These are phyloP conservation scores for Rotaria macrura DNA, from an alignment of 2,888 invertebrate genomes.

Conservation along the genomic window DNA sequence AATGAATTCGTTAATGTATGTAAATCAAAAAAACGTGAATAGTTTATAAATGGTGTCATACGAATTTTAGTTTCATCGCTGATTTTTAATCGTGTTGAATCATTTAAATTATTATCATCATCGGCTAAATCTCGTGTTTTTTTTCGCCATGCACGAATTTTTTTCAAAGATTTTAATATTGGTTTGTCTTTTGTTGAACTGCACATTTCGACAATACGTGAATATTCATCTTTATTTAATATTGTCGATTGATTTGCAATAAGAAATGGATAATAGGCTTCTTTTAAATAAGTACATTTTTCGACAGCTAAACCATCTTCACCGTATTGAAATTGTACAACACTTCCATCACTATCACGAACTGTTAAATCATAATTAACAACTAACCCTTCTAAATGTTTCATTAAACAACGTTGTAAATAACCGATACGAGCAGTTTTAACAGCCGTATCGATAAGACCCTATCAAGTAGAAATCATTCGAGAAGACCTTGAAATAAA, in stretches of 20 bases:
- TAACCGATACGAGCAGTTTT: slow-evolving; percentile 98
- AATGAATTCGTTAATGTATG: slow-evolving; percentile 16
- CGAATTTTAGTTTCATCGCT: slow-evolving; percentile 16
- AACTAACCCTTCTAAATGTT: slow-evolving; percentile 87
- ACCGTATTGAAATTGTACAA: slow-evolving; percentile 67
- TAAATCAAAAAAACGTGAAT: slow-evolving; percentile 22
- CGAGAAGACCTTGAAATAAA: too few relatives aligned
- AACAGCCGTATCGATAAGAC: slow-evolving; percentile 96
- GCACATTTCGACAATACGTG: slow-evolving; percentile 22
- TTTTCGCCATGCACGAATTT: slow-evolving; percentile 16
- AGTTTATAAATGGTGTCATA: slow-evolving; percentile 31
- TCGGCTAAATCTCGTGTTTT: background rate
- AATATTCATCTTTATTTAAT: slow-evolving; percentile 20
- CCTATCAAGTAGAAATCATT: slow-evolving; percentile 52
- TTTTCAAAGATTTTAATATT: slow-evolving; percentile 30
- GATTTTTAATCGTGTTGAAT: background rate
- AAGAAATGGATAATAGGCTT: slow-evolving; percentile 67
- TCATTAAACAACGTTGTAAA: slow-evolving; percentile 86
- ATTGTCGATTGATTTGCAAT: slow-evolving; percentile 58
- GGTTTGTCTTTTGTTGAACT: slow-evolving; percentile 23
- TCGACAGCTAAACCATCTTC: slow-evolving; percentile 62
- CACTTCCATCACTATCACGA: slow-evolving; percentile 78
- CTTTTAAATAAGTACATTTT: slow-evolving; percentile 70
- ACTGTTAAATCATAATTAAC: slow-evolving; percentile 89
- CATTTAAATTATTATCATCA: background rate